phyloP scores from a whole-genome alignment of 2,888 invertebrate genomes.

The Stenotaenia linearis region DNA sequence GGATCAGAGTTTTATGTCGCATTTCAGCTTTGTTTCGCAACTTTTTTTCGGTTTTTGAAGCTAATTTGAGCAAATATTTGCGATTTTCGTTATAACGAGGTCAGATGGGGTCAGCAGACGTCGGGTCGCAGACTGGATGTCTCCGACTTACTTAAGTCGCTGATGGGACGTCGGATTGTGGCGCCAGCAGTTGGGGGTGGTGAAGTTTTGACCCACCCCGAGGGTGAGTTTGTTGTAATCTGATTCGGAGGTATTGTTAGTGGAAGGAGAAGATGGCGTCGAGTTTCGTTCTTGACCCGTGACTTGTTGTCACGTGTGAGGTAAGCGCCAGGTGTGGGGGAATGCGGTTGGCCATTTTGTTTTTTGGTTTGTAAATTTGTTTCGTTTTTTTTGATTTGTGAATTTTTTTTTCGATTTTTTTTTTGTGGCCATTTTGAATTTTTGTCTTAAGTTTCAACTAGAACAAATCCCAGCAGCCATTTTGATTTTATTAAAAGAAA shows the following conservation, averaged over 20 bases:
- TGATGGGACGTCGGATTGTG: constrained; percentile 3
- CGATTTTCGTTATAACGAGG: background rate
- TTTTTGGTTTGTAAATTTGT: no score
- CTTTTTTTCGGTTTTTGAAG: background rate
- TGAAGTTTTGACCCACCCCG: background rate
- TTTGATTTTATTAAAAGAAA: no score
- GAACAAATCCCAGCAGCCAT: no score
- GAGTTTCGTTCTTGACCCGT: background rate
- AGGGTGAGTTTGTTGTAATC: background rate
- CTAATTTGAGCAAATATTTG: background rate
- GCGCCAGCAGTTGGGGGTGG: constrained; percentile 21
- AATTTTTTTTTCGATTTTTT: no score
- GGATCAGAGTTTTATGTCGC: background rate
- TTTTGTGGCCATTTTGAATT: no score
- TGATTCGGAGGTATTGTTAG: background rate
- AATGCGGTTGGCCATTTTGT: background rate
- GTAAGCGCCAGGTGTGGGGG: background rate
- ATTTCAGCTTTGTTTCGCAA: background rate
- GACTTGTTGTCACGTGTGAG: background rate
- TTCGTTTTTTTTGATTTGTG: no score
- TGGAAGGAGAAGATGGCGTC: background rate
- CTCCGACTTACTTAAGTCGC: background rate
- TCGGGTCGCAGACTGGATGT: constrained; percentile 17
- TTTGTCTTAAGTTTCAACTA: no score
- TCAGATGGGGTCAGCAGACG: background rate